These are phyloP conservation scores for Garrulus glandarius DNA, from an alignment of 2,797 vertebrate species.

Conservation along the genomic window DNA sequence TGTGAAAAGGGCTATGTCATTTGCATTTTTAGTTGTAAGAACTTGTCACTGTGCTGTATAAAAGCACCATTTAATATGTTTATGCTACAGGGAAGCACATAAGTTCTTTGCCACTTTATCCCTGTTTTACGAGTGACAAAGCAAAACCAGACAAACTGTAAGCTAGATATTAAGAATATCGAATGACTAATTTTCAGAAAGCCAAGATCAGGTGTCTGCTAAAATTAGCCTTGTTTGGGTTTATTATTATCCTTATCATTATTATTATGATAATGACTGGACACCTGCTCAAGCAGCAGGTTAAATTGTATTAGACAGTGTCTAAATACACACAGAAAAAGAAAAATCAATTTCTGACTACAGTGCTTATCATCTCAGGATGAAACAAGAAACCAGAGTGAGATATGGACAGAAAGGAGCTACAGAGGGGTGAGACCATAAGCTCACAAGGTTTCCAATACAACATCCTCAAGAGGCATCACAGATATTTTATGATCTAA, in stretches of 20 bases:
- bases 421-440: not conserved
- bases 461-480: not conserved
- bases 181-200: conserved; percentile 12
- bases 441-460: not conserved
- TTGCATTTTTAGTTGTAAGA: not conserved
- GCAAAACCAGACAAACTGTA: not conserved
- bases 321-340: conserved; percentile 25
- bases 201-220: not conserved
- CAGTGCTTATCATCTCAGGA: not conserved
- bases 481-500: not conserved
- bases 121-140: not conserved
- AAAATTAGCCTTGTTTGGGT: conserved; percentile 32
- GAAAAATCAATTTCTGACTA: not conserved
- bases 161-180: not conserved
- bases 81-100: not conserved
- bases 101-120: not conserved
- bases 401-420: not conserved
- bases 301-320: conserved; percentile 18
- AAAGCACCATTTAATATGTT: not conserved
- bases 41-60: not conserved
- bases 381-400: not conserved
- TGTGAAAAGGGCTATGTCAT: not conserved
- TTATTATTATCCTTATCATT: conserved; percentile 27
- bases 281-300: conserved; percentile 29
- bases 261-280: conserved; percentile 15